Evolutionary conservation across 1,140 invertebrate species (phyloP).

Genomic region (Apis mellifera): Amel_HAv3.1 CM009937.2:13199501-13200000

Average conservation of each 20-base stretch:
- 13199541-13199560: no score
- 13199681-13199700: conserved; percentile 21
- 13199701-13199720: not conserved
- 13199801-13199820: not conserved
- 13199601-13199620: not conserved
- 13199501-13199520: no score
- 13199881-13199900: not conserved
- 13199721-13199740: not conserved
- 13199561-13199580: no score
- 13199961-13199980: no score
- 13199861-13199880: no score
- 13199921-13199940: no score
- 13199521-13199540: no score
- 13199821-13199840: not conserved
- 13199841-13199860: conserved; percentile 7
- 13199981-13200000: no score
- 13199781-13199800: no score
- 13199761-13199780: not conserved
- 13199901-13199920: no score
- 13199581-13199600: no score
- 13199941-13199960: no score
- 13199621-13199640: not conserved
- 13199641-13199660: not conserved
- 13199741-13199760: not conserved
- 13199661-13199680: not conserved